Evolutionary conservation across 2,888 invertebrate species (phyloP).

Genomic region (Linhomoeus sp.): DNA sequence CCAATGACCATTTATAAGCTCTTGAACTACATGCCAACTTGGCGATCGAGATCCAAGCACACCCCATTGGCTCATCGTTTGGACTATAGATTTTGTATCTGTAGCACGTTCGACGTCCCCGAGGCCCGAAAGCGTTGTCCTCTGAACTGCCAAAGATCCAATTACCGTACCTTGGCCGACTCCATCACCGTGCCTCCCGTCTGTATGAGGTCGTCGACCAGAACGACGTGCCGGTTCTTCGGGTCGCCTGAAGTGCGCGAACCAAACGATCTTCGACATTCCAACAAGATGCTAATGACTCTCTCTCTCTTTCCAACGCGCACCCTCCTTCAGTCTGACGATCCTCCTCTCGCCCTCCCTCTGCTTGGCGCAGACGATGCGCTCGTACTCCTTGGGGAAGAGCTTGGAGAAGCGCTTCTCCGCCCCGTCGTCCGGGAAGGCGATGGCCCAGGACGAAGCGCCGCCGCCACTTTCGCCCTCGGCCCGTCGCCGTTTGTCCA

Average conservation of each 20-base stretch:
- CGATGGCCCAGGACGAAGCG: conserved; percentile 23
- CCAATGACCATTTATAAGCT: no score
- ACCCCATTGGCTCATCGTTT: no score
- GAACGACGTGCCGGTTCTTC: conserved; percentile 26
- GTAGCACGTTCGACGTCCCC: no score
- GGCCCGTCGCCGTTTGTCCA: conserved; percentile 8
- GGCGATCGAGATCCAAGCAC: no score
- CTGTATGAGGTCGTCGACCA: conserved; percentile 31
- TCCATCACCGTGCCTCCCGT: conserved; percentile 31
- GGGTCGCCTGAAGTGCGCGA: conserved; percentile 23
- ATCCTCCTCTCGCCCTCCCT: conserved; percentile 25
- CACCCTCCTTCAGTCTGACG: conserved; percentile 30
- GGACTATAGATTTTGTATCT: no score
- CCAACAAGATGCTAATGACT: not conserved
- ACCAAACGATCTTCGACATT: not conserved
- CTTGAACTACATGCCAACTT: no score
- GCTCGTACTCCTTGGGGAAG: conserved; percentile 16
- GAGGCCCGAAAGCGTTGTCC: no score
- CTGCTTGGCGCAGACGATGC: conserved; percentile 28
- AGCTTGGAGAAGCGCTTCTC: conserved; percentile 27
- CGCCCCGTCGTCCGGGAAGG: conserved; percentile 32
- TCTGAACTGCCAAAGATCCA: not conserved
- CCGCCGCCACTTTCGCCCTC: conserved; percentile 8
- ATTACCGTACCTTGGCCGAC: conserved; percentile 25
- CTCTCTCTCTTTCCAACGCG: no score